Evolutionary conservation across 2,113 vertebrate genomes (phyloP).

Genomic region (Ranitomeya imitator): DNA sequence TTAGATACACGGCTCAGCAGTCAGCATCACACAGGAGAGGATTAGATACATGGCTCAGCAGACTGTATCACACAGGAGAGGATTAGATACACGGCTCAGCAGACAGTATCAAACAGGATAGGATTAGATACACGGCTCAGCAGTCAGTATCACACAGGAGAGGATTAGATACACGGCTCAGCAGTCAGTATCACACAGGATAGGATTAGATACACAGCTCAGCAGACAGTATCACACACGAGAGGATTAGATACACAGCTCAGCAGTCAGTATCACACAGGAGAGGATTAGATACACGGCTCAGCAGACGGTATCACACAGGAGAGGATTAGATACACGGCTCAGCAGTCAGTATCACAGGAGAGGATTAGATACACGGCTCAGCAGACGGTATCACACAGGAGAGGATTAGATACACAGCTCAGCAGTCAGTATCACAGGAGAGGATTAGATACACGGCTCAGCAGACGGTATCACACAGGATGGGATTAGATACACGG

Average conservation of each 20-base stretch:
- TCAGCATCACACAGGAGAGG: not conserved
- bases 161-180: not conserved
- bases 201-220: not conserved
- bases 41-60: not conserved
- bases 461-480: not conserved
- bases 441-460: not conserved
- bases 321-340: not conserved
- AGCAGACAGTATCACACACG: not conserved
- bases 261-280: too few relatives aligned
- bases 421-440: too few relatives aligned
- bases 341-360: not conserved
- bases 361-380: too few relatives aligned
- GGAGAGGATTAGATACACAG: too few relatives aligned
- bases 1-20: too few relatives aligned
- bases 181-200: not conserved
- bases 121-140: too few relatives aligned
- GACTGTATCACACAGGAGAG: not conserved
- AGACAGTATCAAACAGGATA: not conserved
- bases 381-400: not conserved
- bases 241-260: not conserved
- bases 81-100: too few relatives aligned
- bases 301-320: not conserved
- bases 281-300: too few relatives aligned
- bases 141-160: too few relatives aligned
- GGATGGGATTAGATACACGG: not conserved